Evolutionary conservation across 1,140 invertebrate genomes (phyloP), one percentile per base, ranked within the genome.

Genomic region (Steinernema khuongi): DNA sequence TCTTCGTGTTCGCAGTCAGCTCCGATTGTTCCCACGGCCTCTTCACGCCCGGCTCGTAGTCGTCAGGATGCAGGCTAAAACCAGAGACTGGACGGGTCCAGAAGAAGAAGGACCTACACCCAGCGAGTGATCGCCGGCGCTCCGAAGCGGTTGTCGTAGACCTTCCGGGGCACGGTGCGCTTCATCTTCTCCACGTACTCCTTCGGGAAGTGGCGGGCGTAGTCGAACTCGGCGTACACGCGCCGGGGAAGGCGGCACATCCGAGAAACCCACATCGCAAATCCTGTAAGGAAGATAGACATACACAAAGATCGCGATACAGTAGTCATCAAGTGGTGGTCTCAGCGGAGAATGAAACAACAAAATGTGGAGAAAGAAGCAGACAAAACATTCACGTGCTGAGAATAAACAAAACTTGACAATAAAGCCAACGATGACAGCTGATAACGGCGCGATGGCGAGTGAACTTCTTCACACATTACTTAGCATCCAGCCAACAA

Each of bases 51-150:
- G 76, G 73, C 1, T 68, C 50, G 66, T 80, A 79, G 73, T 84
- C 83, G 33, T 85, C 82, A 0, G 83, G 83, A 22, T 75, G 83
- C 11, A 85, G 18, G 31, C 81, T 81, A 67, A 43, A 83, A 81
- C 32, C 32, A 70, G 1, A 31, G 68, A 71, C 50, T 11, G 72
- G n/a, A 26, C 31, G 19, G 70, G 14, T 22, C 18, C 18, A n/a
- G 26, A n/a, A 0, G 43, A 29, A 74, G 19, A 1, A 17, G 66
- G 74, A 77, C 79, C 31, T 72, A 81, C 80, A 60, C 67, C 79
- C 83, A 84, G 29, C 74, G 41, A 68, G 73, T 79, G 36, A 84
- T 74, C 17, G 67, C 70, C 26, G 83, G 83, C 1, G 83, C 83
- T 32, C 83, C 83, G 60, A 85, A 81, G 22, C 82, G 77, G 44